Percentiles rank a stretch among this genome's conserved stretches.
phyloP scores from a whole-genome alignment of 2,113 vertebrate species.

The Ophiodon elongatus region DNA sequence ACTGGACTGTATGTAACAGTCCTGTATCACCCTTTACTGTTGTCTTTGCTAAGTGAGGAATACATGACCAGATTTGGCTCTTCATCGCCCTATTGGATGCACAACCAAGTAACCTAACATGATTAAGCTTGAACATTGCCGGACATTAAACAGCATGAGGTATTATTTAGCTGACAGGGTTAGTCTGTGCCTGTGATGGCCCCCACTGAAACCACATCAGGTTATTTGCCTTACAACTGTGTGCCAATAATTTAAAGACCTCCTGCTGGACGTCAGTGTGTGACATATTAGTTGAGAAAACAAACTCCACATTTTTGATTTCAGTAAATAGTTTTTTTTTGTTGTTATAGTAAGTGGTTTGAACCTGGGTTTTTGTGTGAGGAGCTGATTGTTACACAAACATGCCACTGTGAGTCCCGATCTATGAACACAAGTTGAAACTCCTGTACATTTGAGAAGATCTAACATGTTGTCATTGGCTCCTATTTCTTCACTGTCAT shows the following conservation, averaged over 20 bases:
- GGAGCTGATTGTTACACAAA: constrained; percentile 3
- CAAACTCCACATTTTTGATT: neutral
- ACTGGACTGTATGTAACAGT: neutral
- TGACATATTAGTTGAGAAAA: constrained; percentile 20
- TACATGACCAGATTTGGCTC: constrained; percentile 8
- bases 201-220: constrained; percentile 45
- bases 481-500: neutral
- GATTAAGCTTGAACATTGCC: constrained; percentile 57
- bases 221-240: constrained; percentile 49
- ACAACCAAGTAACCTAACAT: constrained; percentile 33
- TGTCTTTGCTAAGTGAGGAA: constrained; percentile 7
- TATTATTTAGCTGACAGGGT: constrained; percentile 62
- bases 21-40: neutral
- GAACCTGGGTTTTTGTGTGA: constrained; percentile 6
- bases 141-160: constrained; percentile 57
- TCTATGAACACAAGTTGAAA: neutral
- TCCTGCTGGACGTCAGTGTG: constrained; percentile 39
- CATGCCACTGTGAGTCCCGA: neutral
- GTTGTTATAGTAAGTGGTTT: neutral
- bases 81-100: constrained; percentile 27
- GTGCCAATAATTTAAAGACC: constrained; percentile 39
- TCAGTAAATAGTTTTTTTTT: neutral
- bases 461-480: neutral
- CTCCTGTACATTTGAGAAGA: neutral
- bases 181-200: constrained; percentile 44